Evolutionary conservation across 2,888 invertebrate species (phyloP).

Genomic region (Epistrophella euchroma): DNA sequence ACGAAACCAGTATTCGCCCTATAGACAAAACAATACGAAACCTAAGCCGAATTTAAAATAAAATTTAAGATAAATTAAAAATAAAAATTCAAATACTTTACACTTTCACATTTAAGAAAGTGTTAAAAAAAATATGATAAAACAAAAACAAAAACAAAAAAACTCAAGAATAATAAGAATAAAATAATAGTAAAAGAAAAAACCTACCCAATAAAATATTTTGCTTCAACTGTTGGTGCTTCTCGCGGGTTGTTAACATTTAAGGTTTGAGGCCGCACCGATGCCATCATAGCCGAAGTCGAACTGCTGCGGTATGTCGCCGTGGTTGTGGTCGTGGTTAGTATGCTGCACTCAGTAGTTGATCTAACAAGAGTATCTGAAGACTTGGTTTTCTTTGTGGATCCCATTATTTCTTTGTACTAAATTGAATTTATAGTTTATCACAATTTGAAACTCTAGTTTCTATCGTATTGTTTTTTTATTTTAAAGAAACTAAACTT

Average conservation of each 20-base stretch:
- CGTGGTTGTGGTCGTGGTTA: slow-evolving; percentile 58
- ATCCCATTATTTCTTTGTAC: slow-evolving; percentile 50
- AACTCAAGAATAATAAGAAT: background rate
- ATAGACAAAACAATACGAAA: no score
- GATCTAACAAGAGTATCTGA: slow-evolving; percentile 57
- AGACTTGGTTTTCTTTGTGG: slow-evolving; percentile 65
- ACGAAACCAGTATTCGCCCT: no score
- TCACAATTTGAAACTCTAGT: slow-evolving; percentile 29
- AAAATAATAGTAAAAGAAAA: slow-evolving; percentile 45
- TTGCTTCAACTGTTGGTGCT: slow-evolving; percentile 82
- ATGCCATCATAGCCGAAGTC: slow-evolving; percentile 77
- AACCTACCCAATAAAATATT: slow-evolving; percentile 83
- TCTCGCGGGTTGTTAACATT: slow-evolving; percentile 82
- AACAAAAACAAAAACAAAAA: background rate
- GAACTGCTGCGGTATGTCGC: slow-evolving; percentile 80
- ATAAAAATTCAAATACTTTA: no score
- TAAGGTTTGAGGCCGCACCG: slow-evolving; percentile 81
- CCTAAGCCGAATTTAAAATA: no score
- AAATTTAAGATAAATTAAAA: background rate
- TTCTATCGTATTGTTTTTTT: slow-evolving; percentile 1
- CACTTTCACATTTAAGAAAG: no score
- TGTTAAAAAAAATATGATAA: background rate
- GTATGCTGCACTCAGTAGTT: slow-evolving; percentile 60
- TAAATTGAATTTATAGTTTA: slow-evolving; percentile 10
- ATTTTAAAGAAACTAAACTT: background rate